Base-by-base conservation (phyloP, 2,888 invertebrate species). In the Pherbina coryleti region DNA sequence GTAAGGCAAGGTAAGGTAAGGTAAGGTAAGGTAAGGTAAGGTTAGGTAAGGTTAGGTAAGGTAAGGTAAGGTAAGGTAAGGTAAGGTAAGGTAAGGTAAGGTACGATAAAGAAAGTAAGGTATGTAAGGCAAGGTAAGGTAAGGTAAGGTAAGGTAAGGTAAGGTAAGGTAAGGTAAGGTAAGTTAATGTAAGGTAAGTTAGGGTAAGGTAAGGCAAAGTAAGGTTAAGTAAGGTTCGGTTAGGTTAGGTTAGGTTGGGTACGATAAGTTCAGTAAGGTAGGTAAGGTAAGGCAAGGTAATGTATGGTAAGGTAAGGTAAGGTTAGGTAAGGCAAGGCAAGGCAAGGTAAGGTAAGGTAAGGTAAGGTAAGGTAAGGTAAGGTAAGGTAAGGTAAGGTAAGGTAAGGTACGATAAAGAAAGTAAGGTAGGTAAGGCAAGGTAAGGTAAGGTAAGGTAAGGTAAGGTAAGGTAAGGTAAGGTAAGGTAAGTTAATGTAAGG, bases 1-100 rank as follows among this genome's bases (percentile, higher is more conserved):
- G n/a, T n/a, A n/a, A n/a, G n/a, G n/a, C n/a, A n/a, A 51, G 55
- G 51, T 34, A 25, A 51, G 55, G 71, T 34, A 51, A 71, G 37
- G 71, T 34, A 51, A 51, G 31, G 51, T 1, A 51, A 51, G 55
- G 55, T 34, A 51, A 28, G 55, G 55, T 1, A n/a, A 71, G 55
- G 71, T 0, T 51, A 28, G 55, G 55, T 34, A 51, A 51, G 5
- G 71, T 53, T 51, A 51, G 55, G 28, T 34, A 51, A 51, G 55
- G 71, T 34, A 25, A 55, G 5, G 71, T 34, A 51, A 71, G 28
- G 71, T 34, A n/a, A 55, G 22, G n/a, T 55, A 22, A n/a, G 55
- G 55, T 55, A n/a, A 53, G n/a, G 53, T 8, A n/a, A 53, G 53
- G n/a, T 14, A 53, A n/a, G n/a, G 53, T n/a, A n/a, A 53, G 53